Conservation (phyloP, 2,113 vertebrate genomes). For the Triplophysa dalaica region DNA sequence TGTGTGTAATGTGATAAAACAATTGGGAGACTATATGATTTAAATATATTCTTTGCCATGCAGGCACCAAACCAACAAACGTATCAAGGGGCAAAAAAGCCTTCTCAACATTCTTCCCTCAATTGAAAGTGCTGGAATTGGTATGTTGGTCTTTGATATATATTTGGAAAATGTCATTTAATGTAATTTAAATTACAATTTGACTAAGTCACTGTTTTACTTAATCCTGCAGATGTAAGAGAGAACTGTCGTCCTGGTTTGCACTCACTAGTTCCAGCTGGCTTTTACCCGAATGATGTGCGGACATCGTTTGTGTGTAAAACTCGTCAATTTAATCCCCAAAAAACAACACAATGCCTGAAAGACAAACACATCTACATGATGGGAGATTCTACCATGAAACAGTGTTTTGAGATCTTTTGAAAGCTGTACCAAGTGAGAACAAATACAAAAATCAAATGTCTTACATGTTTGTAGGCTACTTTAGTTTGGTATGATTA, state of each 20-base stretch:
- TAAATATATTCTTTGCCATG: neutral
- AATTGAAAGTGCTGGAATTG: neutral
- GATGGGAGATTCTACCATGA: constrained; percentile 61
- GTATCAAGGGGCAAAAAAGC: neutral
- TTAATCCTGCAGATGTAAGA: too few species aligned
- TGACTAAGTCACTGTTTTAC: too few species aligned
- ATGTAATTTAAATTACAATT: too few species aligned
- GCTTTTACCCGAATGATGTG: constrained; percentile 5
- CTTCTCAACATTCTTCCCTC: neutral
- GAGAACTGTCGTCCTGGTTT: too few species aligned
- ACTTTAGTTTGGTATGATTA: too few species aligned
- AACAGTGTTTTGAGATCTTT: constrained; percentile 59
- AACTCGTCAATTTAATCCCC: neutral
- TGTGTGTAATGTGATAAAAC: too few species aligned
- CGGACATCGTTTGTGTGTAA: neutral
- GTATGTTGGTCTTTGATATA: neutral
- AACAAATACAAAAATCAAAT: neutral
- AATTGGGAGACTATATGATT: too few species aligned
- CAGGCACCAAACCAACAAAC: neutral
- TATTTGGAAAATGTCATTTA: too few species aligned
- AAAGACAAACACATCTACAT: constrained; percentile 50
- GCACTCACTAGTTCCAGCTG: too few species aligned
- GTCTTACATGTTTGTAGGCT: neutral
- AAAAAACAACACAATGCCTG: constrained; percentile 28
- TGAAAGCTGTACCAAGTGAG: neutral